These are phyloP conservation scores for Epirrhoe alternata DNA, from an alignment of 2,888 invertebrate genomes.

Conservation along the genomic window DNA sequence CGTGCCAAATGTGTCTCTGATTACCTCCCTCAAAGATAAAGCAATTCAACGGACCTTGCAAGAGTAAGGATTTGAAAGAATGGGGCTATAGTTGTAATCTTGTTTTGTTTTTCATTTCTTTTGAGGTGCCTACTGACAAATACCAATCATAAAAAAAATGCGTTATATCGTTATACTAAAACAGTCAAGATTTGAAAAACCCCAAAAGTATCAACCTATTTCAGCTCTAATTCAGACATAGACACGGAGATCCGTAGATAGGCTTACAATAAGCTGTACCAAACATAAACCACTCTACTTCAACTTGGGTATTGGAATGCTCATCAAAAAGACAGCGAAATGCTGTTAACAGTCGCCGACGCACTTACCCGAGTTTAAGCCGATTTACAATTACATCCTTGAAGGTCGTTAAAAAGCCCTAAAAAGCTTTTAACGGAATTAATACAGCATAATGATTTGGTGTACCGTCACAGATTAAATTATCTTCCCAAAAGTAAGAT, in stretches of 20 bases:
- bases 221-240: too few species aligned
- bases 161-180: too few species aligned
- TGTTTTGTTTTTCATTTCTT: too few species aligned
- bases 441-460: slow-evolving; percentile 67
- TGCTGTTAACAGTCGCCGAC: slow-evolving; percentile 48
- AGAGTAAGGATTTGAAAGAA: too few species aligned
- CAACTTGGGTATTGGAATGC: slow-evolving; percentile 32
- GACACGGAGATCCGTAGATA: not conserved
- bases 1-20: too few species aligned
- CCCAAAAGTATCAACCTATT: too few species aligned
- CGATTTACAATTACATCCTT: slow-evolving; percentile 61
- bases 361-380: slow-evolving; percentile 57
- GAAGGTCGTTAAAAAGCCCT: slow-evolving; percentile 59
- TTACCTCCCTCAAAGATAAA: too few species aligned
- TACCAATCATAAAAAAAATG: too few species aligned
- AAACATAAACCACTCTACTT: not conserved
- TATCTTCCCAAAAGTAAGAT: slow-evolving; percentile 1
- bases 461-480: slow-evolving; percentile 22
- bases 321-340: slow-evolving; percentile 49
- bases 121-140: too few species aligned
- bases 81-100: too few species aligned
- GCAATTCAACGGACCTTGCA: too few species aligned
- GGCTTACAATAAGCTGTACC: not conserved
- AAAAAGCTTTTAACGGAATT: slow-evolving; percentile 69
- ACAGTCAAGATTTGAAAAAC: too few species aligned